Evolutionary conservation across 2,888 invertebrate genomes (phyloP).

Genomic region (Orthosia cruda): DNA sequence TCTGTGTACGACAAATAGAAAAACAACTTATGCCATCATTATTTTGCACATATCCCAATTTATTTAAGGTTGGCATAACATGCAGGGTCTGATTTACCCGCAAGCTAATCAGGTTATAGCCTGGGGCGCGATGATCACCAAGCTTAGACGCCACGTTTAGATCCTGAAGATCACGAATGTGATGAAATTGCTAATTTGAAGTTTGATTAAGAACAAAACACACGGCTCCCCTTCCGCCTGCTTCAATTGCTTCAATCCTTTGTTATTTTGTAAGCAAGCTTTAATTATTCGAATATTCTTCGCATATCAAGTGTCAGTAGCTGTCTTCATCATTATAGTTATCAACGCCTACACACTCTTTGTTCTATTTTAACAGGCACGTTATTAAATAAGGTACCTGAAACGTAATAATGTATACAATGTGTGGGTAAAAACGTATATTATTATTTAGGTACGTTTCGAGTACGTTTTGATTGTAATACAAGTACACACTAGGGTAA

Average conservation of each 20-base stretch:
- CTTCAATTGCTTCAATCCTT: conserved; percentile 3
- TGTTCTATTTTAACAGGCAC: conserved; percentile 41
- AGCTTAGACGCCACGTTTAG: too few relatives aligned
- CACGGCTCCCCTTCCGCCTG: neutral
- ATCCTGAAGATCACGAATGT: too few relatives aligned
- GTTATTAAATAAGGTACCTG: conserved; percentile 32
- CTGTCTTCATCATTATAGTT: conserved; percentile 47
- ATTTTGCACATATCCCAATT: neutral
- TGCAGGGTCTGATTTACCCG: too few relatives aligned
- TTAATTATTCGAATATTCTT: conserved; percentile 36
- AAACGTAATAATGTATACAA: conserved; percentile 35
- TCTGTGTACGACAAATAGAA: neutral
- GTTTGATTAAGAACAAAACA: neutral
- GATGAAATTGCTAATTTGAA: neutral
- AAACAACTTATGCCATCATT: neutral
- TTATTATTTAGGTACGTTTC: conserved; percentile 35
- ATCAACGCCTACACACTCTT: conserved; percentile 39
- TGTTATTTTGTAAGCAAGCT: conserved; percentile 11
- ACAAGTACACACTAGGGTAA: neutral
- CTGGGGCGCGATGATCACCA: too few relatives aligned
- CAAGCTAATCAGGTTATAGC: too few relatives aligned
- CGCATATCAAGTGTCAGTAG: conserved; percentile 39
- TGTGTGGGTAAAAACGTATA: conserved; percentile 23
- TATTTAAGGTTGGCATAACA: neutral
- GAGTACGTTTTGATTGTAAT: conserved; percentile 11